phyloP scores from a whole-genome alignment of 2,888 invertebrate species.

The Mythimna ferrago region DNA sequence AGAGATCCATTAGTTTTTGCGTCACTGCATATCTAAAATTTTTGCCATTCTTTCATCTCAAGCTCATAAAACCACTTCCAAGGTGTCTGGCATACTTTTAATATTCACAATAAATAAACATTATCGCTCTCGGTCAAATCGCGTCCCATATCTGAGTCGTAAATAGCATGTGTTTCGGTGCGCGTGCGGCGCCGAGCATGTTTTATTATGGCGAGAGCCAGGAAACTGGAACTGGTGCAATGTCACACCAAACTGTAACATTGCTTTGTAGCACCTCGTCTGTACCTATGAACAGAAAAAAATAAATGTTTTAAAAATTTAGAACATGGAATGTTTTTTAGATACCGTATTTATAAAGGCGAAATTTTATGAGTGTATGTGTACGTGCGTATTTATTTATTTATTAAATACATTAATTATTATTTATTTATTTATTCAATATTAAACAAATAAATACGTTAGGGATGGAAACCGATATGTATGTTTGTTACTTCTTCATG shows the following conservation, averaged over 20 bases:
- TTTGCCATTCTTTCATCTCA: slow-evolving; percentile 24
- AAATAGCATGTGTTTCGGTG: slow-evolving; percentile 69
- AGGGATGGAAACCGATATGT: too few relatives aligned
- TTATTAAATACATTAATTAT: too few relatives aligned
- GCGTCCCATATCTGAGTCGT: slow-evolving; percentile 66
- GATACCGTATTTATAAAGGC: too few relatives aligned
- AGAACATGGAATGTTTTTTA: too few relatives aligned
- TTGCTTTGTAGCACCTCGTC: not conserved
- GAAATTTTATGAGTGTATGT: too few relatives aligned
- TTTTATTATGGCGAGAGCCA: slow-evolving; percentile 71
- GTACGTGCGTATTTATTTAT: too few relatives aligned
- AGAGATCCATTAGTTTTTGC: not conserved
- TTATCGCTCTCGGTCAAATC: slow-evolving; percentile 56
- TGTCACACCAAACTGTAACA: slow-evolving; percentile 54
- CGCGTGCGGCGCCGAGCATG: slow-evolving; percentile 61
- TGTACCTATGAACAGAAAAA: not conserved
- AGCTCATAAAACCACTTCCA: slow-evolving; percentile 38
- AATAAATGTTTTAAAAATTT: not conserved
- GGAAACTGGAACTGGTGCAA: slow-evolving; percentile 66
- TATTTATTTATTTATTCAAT: too few relatives aligned
- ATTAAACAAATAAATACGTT: too few relatives aligned
- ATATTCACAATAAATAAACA: slow-evolving; percentile 58
- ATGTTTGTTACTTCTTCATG: too few relatives aligned
- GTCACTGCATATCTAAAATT: not conserved
- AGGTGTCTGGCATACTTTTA: slow-evolving; percentile 51